Percentiles rank a stretch among this genome's conserved stretches.
These are phyloP conservation scores for Aspidapion aeneum DNA, from an alignment of 2,888 invertebrate species.

Conservation along the genomic window DNA sequence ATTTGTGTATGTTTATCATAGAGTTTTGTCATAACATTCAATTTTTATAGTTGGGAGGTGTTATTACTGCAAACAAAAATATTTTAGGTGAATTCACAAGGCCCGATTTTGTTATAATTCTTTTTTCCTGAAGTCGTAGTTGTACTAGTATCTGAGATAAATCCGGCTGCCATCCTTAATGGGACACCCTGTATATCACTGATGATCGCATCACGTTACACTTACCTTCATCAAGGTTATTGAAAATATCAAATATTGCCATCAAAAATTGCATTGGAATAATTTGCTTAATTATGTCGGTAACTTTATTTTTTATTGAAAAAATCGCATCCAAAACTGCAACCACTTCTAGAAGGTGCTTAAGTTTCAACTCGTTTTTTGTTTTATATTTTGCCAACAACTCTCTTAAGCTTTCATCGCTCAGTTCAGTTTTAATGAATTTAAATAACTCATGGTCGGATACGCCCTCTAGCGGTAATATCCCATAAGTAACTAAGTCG, in stretches of 20 bases:
- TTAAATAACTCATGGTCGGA: slow-evolving; percentile 17
- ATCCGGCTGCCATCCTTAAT: too few relatives aligned
- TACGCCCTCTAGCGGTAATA: slow-evolving; percentile 21
- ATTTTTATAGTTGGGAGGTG: too few relatives aligned
- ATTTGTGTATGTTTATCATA: too few relatives aligned
- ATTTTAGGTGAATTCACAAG: too few relatives aligned
- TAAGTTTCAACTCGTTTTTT: slow-evolving; percentile 24
- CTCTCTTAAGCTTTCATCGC: slow-evolving; percentile 6
- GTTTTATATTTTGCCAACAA: slow-evolving; percentile 16
- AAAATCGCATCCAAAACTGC: slow-evolving; percentile 26
- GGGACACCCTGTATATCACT: too few relatives aligned
- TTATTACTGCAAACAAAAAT: too few relatives aligned
- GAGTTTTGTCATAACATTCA: too few relatives aligned
- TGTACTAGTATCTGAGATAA: too few relatives aligned
- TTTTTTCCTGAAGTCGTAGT: too few relatives aligned
- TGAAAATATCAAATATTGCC: slow-evolving; percentile 25
- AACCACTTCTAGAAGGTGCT: slow-evolving; percentile 23
- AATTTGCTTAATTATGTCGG: slow-evolving; percentile 25
- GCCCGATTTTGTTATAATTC: too few relatives aligned
- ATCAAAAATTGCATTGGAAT: slow-evolving; percentile 29
- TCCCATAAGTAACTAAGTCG: slow-evolving; percentile 23
- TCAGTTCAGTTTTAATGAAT: slow-evolving; percentile 18
- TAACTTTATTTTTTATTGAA: slow-evolving; percentile 21
- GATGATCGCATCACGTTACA: too few relatives aligned
- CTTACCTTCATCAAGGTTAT: slow-evolving; percentile 27